Conservation (phyloP, 1,140 invertebrate genomes). For the Saccostrea glomerata region DNA sequence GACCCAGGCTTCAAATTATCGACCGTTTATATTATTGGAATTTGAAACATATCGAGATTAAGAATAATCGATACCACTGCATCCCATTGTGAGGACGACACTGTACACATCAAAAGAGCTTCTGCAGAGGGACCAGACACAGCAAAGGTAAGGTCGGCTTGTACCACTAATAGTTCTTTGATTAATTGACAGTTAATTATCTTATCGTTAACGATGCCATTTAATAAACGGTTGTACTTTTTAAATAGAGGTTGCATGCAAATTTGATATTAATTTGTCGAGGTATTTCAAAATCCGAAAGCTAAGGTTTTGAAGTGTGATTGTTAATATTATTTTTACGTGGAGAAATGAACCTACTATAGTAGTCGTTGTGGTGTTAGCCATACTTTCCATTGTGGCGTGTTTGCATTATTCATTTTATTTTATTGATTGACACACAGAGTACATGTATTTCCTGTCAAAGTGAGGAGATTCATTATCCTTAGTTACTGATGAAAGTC, state of each 20-base stretch:
- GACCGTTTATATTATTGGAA: slow-evolving; percentile 10
- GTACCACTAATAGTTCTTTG: background rate
- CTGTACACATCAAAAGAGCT: too few species aligned
- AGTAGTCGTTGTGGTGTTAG: background rate
- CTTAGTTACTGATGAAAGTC: too few species aligned
- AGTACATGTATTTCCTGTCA: too few species aligned
- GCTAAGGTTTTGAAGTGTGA: too few species aligned
- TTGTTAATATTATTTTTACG: too few species aligned
- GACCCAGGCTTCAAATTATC: background rate
- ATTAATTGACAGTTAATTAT: too few species aligned
- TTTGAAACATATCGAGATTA: slow-evolving; percentile 20
- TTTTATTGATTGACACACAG: background rate
- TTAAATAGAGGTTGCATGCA: too few species aligned
- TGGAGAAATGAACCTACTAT: background rate
- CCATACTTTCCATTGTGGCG: background rate
- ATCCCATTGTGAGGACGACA: background rate
- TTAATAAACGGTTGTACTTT: too few species aligned
- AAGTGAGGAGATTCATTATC: too few species aligned
- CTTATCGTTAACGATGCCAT: too few species aligned
- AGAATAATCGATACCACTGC: background rate
- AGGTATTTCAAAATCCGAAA: too few species aligned
- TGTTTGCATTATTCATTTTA: slow-evolving; percentile 25
- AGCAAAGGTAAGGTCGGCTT: background rate
- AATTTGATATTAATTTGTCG: too few species aligned
- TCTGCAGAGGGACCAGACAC: background rate